Evolutionary conservation across 2,113 vertebrate species (phyloP).

Genomic region (Paraplagusia blochii): DNA sequence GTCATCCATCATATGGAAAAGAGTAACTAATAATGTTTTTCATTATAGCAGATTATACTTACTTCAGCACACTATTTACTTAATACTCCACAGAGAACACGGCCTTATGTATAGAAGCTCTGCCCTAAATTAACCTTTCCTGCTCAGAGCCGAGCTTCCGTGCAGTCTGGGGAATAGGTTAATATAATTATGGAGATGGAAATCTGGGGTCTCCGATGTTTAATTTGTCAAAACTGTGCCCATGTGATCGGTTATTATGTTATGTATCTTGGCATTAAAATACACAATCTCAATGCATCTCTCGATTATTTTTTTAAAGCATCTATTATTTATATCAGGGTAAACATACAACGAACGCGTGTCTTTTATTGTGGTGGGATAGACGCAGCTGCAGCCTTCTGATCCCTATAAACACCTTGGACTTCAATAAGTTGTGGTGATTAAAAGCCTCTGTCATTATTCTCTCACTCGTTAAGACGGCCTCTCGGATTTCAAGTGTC

Average conservation of each 20-base stretch:
- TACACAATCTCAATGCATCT: not conserved
- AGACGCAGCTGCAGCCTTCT: constrained; percentile 35
- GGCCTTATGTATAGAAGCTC: not conserved
- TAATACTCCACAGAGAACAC: not conserved
- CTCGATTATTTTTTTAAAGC: not conserved
- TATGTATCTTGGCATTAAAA: not conserved
- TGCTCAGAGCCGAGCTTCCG: not conserved
- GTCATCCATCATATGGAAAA: constrained; percentile 25
- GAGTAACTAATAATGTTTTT: constrained; percentile 28
- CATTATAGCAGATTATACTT: constrained; percentile 12
- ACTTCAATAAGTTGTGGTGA: constrained; percentile 66
- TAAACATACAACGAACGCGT: not conserved
- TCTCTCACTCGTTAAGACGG: constrained; percentile 72
- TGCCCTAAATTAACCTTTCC: not conserved
- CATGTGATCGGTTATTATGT: not conserved
- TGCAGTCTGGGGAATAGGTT: not conserved
- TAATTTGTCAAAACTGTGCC: not conserved
- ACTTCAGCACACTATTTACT: constrained; percentile 16
- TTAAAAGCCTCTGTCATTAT: constrained; percentile 73
- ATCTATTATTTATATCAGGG: not conserved
- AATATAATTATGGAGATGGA: not conserved
- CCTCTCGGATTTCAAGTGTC: constrained; percentile 98
- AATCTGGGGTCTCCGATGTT: not conserved
- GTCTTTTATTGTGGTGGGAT: constrained; percentile 14
- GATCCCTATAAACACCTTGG: constrained; percentile 34